A percentile compares a stretch with the other conserved stretches of the same genome.
Conservation (phyloP, 2,797 vertebrate species). For the Notamacropus eugenii region DNA sequence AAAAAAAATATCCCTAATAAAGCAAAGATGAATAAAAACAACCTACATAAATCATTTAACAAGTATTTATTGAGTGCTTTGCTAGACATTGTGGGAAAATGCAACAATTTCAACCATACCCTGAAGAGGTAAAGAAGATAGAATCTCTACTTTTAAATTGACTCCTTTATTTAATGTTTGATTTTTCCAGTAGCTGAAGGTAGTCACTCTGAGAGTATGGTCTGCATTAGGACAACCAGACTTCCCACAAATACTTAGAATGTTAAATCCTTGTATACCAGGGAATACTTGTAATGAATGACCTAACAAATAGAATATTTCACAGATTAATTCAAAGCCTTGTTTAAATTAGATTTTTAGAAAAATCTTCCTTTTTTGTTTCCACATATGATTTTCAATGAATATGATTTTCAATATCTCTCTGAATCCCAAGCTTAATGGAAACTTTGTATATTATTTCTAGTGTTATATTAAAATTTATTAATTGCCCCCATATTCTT, state of each 20-base stretch:
- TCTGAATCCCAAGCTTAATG: background rate
- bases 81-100: background rate
- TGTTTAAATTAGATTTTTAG: background rate
- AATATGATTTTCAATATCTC: constrained; percentile 47
- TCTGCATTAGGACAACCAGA: constrained; percentile 11
- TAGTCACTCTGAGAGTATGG: background rate
- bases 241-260: constrained; percentile 1
- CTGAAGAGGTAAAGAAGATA: background rate
- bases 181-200: background rate
- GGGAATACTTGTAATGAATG: constrained; percentile 1
- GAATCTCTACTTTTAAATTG: background rate
- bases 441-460: background rate
- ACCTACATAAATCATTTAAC: background rate
- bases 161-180: background rate
- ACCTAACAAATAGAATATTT: constrained; percentile 25
- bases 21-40: background rate
- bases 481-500: background rate
- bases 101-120: constrained; percentile 14
- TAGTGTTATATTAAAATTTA: background rate
- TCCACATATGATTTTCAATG: constrained; percentile 34
- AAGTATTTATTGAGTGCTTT: background rate
- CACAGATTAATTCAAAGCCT: constrained; percentile 13
- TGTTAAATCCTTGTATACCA: constrained; percentile 23
- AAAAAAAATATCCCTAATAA: background rate
- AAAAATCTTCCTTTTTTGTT: constrained; percentile 2